Evolutionary conservation across 2,888 invertebrate genomes (phyloP).

Genomic region (Caenorhabditis afra): DNA sequence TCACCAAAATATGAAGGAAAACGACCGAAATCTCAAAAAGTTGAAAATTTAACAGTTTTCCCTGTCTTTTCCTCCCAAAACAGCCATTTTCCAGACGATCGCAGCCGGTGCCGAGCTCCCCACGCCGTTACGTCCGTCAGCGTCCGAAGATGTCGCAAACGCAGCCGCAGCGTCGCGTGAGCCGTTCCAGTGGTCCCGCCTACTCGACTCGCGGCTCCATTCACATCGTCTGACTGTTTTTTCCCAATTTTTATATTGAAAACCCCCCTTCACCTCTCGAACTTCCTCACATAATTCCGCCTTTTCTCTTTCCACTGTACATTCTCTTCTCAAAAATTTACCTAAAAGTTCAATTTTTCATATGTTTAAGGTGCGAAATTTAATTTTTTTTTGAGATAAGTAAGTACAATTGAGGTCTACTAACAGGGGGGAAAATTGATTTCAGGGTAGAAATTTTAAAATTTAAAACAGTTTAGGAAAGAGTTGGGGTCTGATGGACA

Average conservation of each 20-base stretch:
- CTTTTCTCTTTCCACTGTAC: neutral
- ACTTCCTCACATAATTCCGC: neutral
- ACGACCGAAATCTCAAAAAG: too few species aligned
- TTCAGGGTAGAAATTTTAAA: neutral
- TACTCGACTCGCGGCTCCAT: conserved; percentile 25
- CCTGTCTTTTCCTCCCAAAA: neutral
- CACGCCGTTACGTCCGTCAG: conserved; percentile 35
- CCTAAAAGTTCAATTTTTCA: neutral
- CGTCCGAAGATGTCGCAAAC: neutral
- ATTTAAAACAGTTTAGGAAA: conserved; percentile 39
- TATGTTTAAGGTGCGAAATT: too few species aligned
- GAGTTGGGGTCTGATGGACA: conserved; percentile 67
- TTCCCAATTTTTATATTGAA: neutral
- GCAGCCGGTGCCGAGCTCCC: conserved; percentile 53
- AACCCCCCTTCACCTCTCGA: neutral
- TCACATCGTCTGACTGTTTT: conserved; percentile 42
- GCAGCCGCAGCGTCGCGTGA: conserved; percentile 20
- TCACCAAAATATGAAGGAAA: too few species aligned
- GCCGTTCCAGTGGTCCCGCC: conserved; percentile 31
- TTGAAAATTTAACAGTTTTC: too few species aligned
- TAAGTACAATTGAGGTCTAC: conserved; percentile 5
- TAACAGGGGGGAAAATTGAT: neutral
- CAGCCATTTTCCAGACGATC: conserved; percentile 35
- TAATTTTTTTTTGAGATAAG: conserved; percentile 5
- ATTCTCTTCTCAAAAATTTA: neutral